phyloP scores from a whole-genome alignment of 1,140 invertebrate genomes.

The Mesaphorura yosii region DNA sequence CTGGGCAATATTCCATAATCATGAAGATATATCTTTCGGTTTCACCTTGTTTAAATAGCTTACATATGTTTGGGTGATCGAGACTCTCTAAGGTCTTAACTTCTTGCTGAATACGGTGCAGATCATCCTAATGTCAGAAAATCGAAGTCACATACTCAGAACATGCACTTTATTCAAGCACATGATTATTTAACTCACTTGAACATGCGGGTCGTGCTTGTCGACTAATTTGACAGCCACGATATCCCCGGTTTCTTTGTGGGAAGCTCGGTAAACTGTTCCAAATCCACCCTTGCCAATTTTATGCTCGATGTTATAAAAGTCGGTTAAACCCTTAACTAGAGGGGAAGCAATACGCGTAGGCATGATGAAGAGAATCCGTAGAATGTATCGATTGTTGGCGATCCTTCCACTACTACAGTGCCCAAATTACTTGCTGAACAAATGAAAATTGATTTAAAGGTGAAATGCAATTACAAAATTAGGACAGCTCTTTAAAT shows the following conservation, averaged over 20 bases:
- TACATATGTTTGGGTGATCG: constrained; percentile 69
- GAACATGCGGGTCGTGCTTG: constrained; percentile 39
- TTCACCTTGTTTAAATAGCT: constrained; percentile 70
- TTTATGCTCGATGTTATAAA: constrained; percentile 60
- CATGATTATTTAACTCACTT: constrained; percentile 5
- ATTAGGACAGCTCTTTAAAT: too few species aligned
- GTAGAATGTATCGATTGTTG: too few species aligned
- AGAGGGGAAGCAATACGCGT: too few species aligned
- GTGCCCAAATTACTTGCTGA: too few species aligned
- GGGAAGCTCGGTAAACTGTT: constrained; percentile 67
- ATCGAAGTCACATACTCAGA: background rate
- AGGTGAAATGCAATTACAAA: too few species aligned
- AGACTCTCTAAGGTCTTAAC: constrained; percentile 67
- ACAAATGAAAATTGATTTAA: too few species aligned
- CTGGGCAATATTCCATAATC: constrained; percentile 68
- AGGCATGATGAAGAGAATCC: too few species aligned
- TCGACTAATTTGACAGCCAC: constrained; percentile 82
- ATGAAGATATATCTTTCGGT: constrained; percentile 57
- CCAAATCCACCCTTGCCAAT: constrained; percentile 66
- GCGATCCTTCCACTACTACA: too few species aligned
- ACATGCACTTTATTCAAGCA: background rate
- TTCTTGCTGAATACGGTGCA: constrained; percentile 63
- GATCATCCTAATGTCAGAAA: constrained; percentile 49
- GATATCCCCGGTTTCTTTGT: constrained; percentile 62
- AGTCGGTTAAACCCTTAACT: too few species aligned